Base-by-base conservation (phyloP, 2,888 invertebrate genomes). In the Dynastes maya region DNA sequence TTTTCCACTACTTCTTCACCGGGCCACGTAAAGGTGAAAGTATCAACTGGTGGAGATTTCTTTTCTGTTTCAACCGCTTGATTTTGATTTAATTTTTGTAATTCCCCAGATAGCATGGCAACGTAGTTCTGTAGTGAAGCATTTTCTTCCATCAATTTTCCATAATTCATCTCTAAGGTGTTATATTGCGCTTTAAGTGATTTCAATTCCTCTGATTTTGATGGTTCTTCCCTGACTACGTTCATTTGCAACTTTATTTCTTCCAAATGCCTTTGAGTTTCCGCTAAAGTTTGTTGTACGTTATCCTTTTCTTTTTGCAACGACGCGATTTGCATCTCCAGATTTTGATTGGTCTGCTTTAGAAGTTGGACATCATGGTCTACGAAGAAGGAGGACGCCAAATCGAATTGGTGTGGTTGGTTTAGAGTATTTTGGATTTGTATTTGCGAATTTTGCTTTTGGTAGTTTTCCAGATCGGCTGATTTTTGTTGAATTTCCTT, bases 201-300 rank as follows among this genome's bases (percentile, higher is more conserved):
- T 37, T 71, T 72, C 51, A 78, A 76, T 68, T 81, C 80, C 6
- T 82, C 84, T 27, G 81, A 80, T 80, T 84, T 80, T 29, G 65
- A 58, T 29, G 83, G 74, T 79, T 84, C 78, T 22, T 81, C 75
- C 79, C 79, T 80, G 32, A 82, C 61, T 37, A 71, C 61, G 22
- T 58, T 58, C 22, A 22, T 6, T 58, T 58, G 55, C 22, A 6
- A 58, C 22, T 58, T 58, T 2, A 58, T 16, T 61, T 78, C 79
- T 87, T 81, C 85, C 84, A 82, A 86, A 87, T 77, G 89, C 78
- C 55, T 89, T 85, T 85, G 90, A 45, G 58, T 51, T 49, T 77
- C 63, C 8, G 27, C 27, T 1, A 77, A 58, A 4, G 40, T 27
- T n/a, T 49, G 29, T 6, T 22, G 27, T n/a, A 45, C 13, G 22